phyloP scores from a whole-genome alignment of 2,797 vertebrate species.

The Hoplostethus mediterraneus region DNA sequence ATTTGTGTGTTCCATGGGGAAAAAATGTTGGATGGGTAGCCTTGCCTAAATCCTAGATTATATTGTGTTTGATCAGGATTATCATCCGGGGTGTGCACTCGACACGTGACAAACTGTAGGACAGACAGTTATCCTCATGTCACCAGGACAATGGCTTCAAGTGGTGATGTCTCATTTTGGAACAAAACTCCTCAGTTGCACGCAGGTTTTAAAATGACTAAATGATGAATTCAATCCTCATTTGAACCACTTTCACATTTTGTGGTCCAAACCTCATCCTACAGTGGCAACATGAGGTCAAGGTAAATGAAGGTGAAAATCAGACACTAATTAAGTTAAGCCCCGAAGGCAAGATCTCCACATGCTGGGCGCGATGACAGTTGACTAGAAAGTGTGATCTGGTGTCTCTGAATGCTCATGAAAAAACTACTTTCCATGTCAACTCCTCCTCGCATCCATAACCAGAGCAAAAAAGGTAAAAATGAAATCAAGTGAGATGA shows the following conservation, averaged over 20 bases:
- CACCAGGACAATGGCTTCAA: slow-evolving; percentile 39
- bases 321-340: slow-evolving; percentile 57
- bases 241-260: background rate
- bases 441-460: slow-evolving; percentile 4
- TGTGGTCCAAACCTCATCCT: background rate
- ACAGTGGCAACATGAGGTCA: slow-evolving; percentile 44
- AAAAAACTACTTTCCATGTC: slow-evolving; percentile 35
- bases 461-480: background rate
- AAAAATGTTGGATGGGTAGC: slow-evolving; percentile 60
- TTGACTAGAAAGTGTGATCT: slow-evolving; percentile 49
- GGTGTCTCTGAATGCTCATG: slow-evolving; percentile 26
- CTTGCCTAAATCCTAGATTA: slow-evolving; percentile 76
- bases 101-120: slow-evolving; percentile 53
- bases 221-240: background rate
- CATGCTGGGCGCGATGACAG: slow-evolving; percentile 64
- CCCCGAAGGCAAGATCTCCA: slow-evolving; percentile 30
- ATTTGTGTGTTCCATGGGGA: slow-evolving; percentile 54
- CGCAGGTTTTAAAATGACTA: background rate
- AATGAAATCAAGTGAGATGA: background rate
- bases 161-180: slow-evolving; percentile 14
- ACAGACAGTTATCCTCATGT: slow-evolving; percentile 46
- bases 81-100: slow-evolving; percentile 56
- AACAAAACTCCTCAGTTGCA: background rate
- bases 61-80: slow-evolving; percentile 79
- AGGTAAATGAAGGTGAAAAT: slow-evolving; percentile 61